Percentiles rank a stretch among this genome's conserved stretches.
These are phyloP conservation scores for Calephelis virginiensis DNA, from an alignment of 1,140 invertebrate species.

Conservation along the genomic window DNA sequence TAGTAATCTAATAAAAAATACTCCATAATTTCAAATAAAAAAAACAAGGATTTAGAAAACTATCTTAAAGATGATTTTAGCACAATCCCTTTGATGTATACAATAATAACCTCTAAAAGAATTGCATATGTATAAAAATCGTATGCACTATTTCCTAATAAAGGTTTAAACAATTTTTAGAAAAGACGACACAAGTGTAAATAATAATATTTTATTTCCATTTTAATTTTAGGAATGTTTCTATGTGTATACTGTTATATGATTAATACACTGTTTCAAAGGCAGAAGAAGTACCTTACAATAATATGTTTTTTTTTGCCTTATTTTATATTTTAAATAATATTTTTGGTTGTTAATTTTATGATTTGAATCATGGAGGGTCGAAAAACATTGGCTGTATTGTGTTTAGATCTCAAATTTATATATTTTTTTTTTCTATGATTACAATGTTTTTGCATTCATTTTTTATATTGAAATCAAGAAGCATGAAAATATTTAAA, in stretches of 20 bases:
- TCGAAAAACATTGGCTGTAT: no score
- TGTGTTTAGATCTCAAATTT: no score
- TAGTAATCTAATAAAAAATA: no score
- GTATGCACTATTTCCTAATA: background rate
- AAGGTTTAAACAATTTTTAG: background rate
- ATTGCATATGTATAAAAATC: background rate
- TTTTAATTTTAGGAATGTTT: background rate
- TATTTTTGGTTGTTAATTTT: background rate
- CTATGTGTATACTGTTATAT: conserved; percentile 4
- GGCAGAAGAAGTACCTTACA: background rate
- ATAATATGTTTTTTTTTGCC: background rate
- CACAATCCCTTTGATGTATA: background rate
- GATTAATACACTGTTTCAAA: conserved; percentile 2
- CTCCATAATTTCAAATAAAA: no score
- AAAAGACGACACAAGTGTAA: background rate
- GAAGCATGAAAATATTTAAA: no score
- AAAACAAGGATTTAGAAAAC: background rate
- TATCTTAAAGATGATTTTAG: background rate
- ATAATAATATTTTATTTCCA: conserved; percentile 4
- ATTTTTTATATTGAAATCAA: no score
- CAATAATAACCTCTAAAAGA: background rate
- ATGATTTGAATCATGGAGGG: no score
- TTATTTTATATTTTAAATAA: background rate
- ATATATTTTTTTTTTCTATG: no score
- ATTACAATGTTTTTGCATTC: no score